Conservation (phyloP, 2,113 vertebrate species). For the Poeciliopsis prolifica region DNA sequence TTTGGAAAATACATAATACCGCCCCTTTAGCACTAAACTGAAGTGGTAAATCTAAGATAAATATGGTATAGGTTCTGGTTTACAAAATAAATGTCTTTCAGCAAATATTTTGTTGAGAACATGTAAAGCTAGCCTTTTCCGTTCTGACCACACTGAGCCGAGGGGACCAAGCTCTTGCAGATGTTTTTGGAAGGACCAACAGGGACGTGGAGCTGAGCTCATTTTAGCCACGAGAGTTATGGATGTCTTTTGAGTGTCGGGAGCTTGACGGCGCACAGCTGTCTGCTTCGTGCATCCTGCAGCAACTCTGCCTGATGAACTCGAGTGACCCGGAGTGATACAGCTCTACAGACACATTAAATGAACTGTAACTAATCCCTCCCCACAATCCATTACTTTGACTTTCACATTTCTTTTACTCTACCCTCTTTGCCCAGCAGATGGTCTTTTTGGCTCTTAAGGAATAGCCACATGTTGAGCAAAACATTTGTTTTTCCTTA, state of each 20-base stretch:
- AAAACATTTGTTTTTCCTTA: neutral
- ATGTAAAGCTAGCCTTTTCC: neutral
- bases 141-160: neutral
- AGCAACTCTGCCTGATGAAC: neutral
- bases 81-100: no score
- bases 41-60: no score
- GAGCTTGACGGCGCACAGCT: neutral
- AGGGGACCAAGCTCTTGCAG: neutral
- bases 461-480: neutral
- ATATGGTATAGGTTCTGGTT: no score
- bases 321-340: neutral
- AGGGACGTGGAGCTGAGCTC: neutral
- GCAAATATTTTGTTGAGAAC: neutral
- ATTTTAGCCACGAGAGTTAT: neutral
- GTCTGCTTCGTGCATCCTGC: constrained; percentile 2
- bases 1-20: no score
- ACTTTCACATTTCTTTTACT: neutral
- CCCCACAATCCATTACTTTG: neutral
- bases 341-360: neutral
- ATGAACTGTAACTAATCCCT: neutral
- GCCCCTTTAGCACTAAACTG: no score
- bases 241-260: neutral
- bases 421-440: neutral
- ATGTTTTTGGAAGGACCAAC: neutral
- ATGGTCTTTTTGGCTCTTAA: neutral